These are phyloP conservation scores for Papilio elwesi DNA, from an alignment of 2,888 invertebrate genomes.

Conservation along the genomic window DNA sequence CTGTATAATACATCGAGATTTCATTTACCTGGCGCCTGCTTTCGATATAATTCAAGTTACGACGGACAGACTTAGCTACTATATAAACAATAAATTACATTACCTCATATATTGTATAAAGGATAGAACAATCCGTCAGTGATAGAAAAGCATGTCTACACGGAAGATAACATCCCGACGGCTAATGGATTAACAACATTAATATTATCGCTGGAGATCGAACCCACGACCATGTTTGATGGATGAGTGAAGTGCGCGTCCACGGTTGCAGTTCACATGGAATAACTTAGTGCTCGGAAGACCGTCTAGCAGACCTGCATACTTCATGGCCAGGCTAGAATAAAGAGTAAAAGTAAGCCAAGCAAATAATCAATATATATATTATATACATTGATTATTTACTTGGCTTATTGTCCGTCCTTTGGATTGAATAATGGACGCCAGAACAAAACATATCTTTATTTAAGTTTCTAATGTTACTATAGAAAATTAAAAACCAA, in stretches of 20 bases:
- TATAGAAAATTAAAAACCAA: neutral
- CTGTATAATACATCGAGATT: neutral
- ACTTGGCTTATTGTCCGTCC: no score
- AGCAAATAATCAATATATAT: no score
- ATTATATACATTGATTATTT: no score
- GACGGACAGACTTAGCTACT: neutral
- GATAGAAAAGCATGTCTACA: slow-evolving; percentile 6
- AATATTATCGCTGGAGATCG: slow-evolving; percentile 41
- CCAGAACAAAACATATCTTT: neutral
- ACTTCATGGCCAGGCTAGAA: no score
- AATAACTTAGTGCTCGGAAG: neutral
- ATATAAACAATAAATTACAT: neutral
- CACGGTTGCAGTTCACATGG: slow-evolving; percentile 18
- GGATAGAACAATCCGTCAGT: neutral
- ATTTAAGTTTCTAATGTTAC: neutral
- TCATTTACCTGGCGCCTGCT: neutral
- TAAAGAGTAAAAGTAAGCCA: no score
- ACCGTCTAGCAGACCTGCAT: neutral
- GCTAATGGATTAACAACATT: slow-evolving; percentile 39
- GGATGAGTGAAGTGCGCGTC: slow-evolving; percentile 37
- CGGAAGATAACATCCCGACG: slow-evolving; percentile 9
- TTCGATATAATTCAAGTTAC: neutral
- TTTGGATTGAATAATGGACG: neutral
- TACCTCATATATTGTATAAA: neutral
- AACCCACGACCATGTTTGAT: slow-evolving; percentile 41